phyloP scores from a whole-genome alignment of 2,888 invertebrate species.

The Mythimna lalbum region DNA sequence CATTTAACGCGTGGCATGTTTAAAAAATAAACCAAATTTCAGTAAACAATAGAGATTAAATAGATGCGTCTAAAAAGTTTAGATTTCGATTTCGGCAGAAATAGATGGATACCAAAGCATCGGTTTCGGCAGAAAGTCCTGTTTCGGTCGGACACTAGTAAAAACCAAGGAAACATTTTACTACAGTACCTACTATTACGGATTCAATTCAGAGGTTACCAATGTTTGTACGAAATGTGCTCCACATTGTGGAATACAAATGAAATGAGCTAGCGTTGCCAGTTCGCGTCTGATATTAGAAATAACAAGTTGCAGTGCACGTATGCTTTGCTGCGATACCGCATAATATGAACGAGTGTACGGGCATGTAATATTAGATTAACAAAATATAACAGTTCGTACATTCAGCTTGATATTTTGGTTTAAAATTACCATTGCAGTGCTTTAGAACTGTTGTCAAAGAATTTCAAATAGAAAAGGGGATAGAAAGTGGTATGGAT shows the following conservation, averaged over 20 bases:
- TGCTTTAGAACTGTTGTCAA: not conserved
- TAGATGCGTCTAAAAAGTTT: too few species aligned
- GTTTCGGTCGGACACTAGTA: constrained; percentile 8
- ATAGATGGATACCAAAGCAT: too few species aligned
- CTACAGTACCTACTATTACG: constrained; percentile 52
- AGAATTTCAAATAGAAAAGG: constrained; percentile 1
- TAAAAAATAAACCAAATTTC: too few species aligned
- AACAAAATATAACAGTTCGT: constrained; percentile 39
- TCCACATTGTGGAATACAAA: constrained; percentile 69
- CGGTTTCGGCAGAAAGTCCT: too few species aligned
- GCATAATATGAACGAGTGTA: constrained; percentile 41
- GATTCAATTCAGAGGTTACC: constrained; percentile 67
- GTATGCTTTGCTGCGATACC: constrained; percentile 34
- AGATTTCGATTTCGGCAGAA: too few species aligned
- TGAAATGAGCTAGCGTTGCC: constrained; percentile 63
- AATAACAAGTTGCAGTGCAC: constrained; percentile 61
- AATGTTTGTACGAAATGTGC: constrained; percentile 67
- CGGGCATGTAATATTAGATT: constrained; percentile 35
- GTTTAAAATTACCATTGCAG: too few species aligned
- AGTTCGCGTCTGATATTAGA: constrained; percentile 63
- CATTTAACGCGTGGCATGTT: too few species aligned
- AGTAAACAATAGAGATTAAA: too few species aligned
- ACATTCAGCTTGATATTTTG: constrained; percentile 3
- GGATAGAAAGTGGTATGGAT: not conserved
- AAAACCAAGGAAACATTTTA: constrained; percentile 56